Evolutionary conservation across 2,888 invertebrate species (phyloP), one percentile per base, ranked within the genome.

Genomic region (Myopa testacea): DNA sequence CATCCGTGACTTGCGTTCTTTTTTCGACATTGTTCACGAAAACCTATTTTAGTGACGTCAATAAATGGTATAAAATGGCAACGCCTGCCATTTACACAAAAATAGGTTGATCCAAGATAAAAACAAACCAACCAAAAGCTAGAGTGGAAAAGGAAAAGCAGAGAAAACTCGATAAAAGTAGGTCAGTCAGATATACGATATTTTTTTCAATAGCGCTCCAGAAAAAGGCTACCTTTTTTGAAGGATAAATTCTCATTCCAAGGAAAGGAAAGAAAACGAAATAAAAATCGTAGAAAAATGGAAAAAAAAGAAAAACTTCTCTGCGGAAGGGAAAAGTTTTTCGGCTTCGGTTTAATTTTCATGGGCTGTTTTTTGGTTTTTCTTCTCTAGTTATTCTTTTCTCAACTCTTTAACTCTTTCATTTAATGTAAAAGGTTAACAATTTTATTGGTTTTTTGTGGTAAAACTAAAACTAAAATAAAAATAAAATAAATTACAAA

Each of bases 141-240:
- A 26, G 26, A 26, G 26, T 26, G 26, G 55, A n/a, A n/a, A 1
- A 14, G 55, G n/a, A 55, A 55, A 55, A 55, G n/a, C n/a, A 55
- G n/a, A n/a, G 26, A 50, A 73, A 75, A 58, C 38, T 67, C 67
- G 65, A 37, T 67, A 52, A 75, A 75, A 74, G 63, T 74, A 19
- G 52, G 75, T 58, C 68, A 63, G 26, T n/a, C 63, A 45, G 45
- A 45, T 45, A 8, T 8, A 45, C 45, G 45, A 8, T 8, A 45
- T 45, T 45, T 50, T 45, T 50, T 65, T 65, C 34, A 55, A 55
- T 16, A n/a, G 10, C 14, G n/a, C 5, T 55, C n/a, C 55, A n/a
- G n/a, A 55, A 55, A 55, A 55, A 55, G 55, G 4, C 55, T 8
- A 3, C 1, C 45, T 45, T 45, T 45, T 45, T 45, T 45, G 0